A percentile compares a stretch with the other conserved stretches of the same genome.
These are phyloP conservation scores for Acomys russatus DNA, from an alignment of 2,797 vertebrate species.

Conservation along the genomic window DNA sequence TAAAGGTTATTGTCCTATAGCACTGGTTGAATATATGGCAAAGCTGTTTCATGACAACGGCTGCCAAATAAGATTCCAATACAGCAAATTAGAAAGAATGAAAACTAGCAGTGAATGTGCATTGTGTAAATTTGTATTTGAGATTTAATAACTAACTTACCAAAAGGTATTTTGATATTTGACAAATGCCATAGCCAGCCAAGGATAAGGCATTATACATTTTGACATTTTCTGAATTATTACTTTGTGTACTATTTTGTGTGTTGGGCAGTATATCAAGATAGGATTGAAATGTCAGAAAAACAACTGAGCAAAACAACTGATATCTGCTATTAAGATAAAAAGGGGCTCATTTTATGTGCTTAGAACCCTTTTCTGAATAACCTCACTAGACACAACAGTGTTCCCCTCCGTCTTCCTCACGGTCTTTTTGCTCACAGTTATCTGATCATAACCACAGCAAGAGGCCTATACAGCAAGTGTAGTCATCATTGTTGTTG, in stretches of 20 bases:
- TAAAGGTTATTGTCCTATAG: not conserved
- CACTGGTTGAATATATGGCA: not conserved
- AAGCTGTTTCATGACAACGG: not conserved
- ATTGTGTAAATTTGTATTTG: conserved; percentile 45
- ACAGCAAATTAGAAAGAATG: conserved; percentile 12
- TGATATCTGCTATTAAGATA: conserved; percentile 45
- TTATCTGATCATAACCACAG: conserved; percentile 14
- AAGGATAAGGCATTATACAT: conserved; percentile 63
- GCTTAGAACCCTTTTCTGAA: conserved; percentile 12
- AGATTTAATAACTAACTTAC: conserved; percentile 30
- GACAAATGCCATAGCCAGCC: conserved; percentile 59
- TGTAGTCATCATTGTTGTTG: not conserved
- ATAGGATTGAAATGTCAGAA: conserved; percentile 64
- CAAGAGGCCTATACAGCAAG: not conserved
- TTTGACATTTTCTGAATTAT: conserved; percentile 69
- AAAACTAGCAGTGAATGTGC: not conserved
- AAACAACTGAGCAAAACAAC: conserved; percentile 12
- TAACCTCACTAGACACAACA: not conserved
- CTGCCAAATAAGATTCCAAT: not conserved
- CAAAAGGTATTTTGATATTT: conserved; percentile 48
- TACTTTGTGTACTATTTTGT: conserved; percentile 60
- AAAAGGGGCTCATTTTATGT: not conserved
- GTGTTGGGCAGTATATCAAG: conserved; percentile 48
- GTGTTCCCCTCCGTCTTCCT: conserved; percentile 13
- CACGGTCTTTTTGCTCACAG: not conserved